A percentile compares a stretch with the other conserved stretches of the same genome.
Conservation (phyloP, 37 sponge, comb jelly and placozoan species). For the Agelas oroides region DNA sequence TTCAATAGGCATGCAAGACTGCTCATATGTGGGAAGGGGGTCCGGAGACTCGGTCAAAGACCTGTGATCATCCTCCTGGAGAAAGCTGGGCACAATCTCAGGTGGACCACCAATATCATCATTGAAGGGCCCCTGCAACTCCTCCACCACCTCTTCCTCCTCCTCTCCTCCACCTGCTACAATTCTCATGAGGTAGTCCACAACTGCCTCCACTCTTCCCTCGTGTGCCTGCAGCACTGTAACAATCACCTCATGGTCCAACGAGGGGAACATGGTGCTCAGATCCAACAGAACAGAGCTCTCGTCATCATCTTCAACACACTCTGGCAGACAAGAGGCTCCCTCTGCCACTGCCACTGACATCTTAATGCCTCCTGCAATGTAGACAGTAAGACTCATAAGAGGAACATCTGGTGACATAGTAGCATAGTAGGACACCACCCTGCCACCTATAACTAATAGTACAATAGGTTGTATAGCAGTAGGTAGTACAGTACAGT, state of each 20-base stretch:
- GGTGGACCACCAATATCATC: constrained; percentile 52
- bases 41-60: background rate
- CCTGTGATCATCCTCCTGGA: background rate
- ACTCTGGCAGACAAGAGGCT: too few species aligned
- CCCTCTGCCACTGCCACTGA: too few species aligned
- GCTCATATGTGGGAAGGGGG: constrained; percentile 23
- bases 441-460: too few species aligned
- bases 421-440: too few species aligned
- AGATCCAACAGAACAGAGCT: constrained; percentile 15
- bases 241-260: constrained; percentile 36
- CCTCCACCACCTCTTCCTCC: background rate
- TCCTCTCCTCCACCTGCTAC: background rate
- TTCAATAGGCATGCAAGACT: background rate
- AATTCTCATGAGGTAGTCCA: constrained; percentile 51
- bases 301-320: background rate
- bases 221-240: constrained; percentile 23
- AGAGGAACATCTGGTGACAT: too few species aligned
- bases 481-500: too few species aligned
- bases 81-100: constrained; percentile 13
- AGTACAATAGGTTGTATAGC: too few species aligned
- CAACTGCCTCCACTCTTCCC: constrained; percentile 27
- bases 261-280: constrained; percentile 44
- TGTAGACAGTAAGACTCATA: too few species aligned
- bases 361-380: too few species aligned
- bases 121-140: background rate